Evolutionary conservation across 1,140 invertebrate species (phyloP), one percentile per base, ranked within the genome.

Genomic region (Lordiphosa clarofinis): DNA sequence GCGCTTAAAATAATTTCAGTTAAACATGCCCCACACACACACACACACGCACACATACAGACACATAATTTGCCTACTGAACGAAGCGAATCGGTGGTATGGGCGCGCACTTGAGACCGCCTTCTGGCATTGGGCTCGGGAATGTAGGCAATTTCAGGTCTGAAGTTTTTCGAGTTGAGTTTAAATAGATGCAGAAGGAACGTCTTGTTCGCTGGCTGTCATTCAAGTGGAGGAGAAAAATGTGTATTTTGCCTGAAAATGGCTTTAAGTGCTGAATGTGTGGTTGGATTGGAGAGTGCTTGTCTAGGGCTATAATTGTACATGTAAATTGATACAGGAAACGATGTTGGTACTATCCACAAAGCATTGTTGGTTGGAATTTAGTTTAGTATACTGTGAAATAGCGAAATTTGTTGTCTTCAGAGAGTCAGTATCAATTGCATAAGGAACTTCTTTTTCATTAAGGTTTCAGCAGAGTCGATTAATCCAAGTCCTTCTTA

Each of bases 181-280:
- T 63, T 46, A 57, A 63, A 47, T 63, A 24, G 35, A 42, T 54
- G 58, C 63, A 46, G 24, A 28, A 12, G 31, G 31, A 46, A 46
- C 43, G 43, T 46, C 63, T 55, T 60, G 50, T 56, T 55, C 44
- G 9, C 35, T 55, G 44, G 9, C 35, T 65, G 61, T 69, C 61
- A 56, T 61, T 61, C 63, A 49, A 57, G 43, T 57, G 40, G 38
- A 56, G 42, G 7, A 40, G 38, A 40, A 19, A 42, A 42, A 33
- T 42, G 39, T 46, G 19, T 46, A 56, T 70, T 56, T 21, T 59
- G 39, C 55, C 50, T 63, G 43, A 46, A 46, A 46, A 46, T 31
- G 73, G 78, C 73, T 58, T 73, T 84, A 84, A 84, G 84, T 84
- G 78, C 84, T 81, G 78, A 73, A 64, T 73, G 70, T 39, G 47